phyloP scores from a whole-genome alignment of 2,888 invertebrate species.

The Brachyopa scutellaris region DNA sequence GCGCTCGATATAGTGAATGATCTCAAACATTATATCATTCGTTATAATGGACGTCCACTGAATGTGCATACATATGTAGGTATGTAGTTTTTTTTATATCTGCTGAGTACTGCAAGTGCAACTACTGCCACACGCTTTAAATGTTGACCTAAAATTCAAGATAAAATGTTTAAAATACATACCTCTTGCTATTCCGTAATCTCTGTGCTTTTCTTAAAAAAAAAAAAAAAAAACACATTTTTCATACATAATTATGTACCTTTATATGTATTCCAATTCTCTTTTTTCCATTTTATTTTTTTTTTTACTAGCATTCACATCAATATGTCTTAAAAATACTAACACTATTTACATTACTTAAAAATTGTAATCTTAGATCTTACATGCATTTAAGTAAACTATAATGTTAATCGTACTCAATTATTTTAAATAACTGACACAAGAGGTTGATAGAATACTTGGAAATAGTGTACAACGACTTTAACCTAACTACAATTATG shows the following conservation, averaged over 20 bases:
- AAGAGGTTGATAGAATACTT: neutral
- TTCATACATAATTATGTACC: no score
- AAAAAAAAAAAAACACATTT: neutral
- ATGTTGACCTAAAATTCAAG: no score
- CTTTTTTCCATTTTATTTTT: constrained; percentile 20
- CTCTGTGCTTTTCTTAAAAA: no score
- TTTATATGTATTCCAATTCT: neutral
- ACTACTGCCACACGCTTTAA: no score
- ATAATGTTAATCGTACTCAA: neutral
- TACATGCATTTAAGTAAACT: constrained; percentile 36
- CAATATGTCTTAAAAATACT: constrained; percentile 32
- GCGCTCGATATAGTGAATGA: no score
- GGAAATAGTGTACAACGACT: constrained; percentile 4
- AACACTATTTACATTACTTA: constrained; percentile 55
- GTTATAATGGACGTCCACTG: no score
- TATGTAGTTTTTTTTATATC: no score
- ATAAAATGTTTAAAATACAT: no score
- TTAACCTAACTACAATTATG: neutral
- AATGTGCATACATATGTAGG: no score
- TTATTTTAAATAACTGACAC: constrained; percentile 7
- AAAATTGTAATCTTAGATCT: constrained; percentile 17
- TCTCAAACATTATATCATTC: no score
- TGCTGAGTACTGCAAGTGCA: no score
- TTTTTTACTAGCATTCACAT: constrained; percentile 56
- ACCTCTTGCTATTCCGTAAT: no score